These are phyloP conservation scores for Betta splendens DNA, from an alignment of 2,797 vertebrate genomes.

Conservation along the genomic window DNA sequence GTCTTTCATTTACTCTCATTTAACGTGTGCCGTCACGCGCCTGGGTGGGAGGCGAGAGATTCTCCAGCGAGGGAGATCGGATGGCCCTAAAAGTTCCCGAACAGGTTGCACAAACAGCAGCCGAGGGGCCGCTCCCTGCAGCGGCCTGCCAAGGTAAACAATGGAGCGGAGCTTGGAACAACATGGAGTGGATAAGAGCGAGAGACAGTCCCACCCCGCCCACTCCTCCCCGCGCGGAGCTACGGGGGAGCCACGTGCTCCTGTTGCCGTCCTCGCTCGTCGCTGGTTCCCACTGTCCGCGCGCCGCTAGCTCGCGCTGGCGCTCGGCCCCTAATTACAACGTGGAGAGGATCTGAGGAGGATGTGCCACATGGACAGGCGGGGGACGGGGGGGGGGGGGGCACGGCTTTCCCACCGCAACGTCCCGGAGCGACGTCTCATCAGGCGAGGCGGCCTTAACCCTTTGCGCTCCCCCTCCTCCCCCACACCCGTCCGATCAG, in stretches of 20 bases:
- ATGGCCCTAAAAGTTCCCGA: conserved; percentile 82
- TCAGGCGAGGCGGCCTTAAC: conserved; percentile 74
- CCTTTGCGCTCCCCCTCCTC: conserved; percentile 43
- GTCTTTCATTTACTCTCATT: conserved; percentile 10
- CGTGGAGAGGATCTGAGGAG: conserved; percentile 83
- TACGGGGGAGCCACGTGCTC: conserved; percentile 73
- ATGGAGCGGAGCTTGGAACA: conserved; percentile 83
- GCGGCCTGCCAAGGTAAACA: conserved; percentile 86
- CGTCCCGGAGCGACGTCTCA: conserved; percentile 78
- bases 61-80: conserved; percentile 62
- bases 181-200: conserved; percentile 77
- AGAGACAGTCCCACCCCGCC: conserved; percentile 68
- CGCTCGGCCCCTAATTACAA: conserved; percentile 82
- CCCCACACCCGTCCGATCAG: conserved; percentile 56
- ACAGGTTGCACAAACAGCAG: conserved; percentile 83
- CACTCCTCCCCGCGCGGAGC: conserved; percentile 70
- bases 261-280: conserved; percentile 73
- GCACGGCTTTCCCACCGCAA: conserved; percentile 82
- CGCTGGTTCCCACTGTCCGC: conserved; percentile 71
- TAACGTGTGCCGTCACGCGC: conserved; percentile 24
- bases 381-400: conserved; percentile 81
- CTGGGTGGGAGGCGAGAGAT: conserved; percentile 58
- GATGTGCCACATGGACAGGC: conserved; percentile 86
- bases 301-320: conserved; percentile 71
- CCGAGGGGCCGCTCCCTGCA: conserved; percentile 81